These are phyloP conservation scores for Todiramphus chloris DNA, from an alignment of 2,113 vertebrate species.

Conservation along the genomic window DNA sequence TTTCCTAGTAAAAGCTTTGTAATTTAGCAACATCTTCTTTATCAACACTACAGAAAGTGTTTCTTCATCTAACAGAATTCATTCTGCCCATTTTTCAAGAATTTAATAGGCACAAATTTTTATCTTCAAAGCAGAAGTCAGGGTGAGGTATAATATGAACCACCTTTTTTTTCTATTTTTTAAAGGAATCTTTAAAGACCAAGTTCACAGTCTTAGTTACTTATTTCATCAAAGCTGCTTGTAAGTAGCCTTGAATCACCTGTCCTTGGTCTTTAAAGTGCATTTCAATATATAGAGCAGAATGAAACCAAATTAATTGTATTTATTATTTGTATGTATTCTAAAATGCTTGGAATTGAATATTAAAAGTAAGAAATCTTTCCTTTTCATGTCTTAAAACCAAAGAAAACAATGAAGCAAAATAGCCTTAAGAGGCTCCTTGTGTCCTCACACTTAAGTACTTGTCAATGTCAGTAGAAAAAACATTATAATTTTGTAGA, in stretches of 20 bases:
- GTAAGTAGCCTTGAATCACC: not conserved
- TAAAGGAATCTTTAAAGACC: not conserved
- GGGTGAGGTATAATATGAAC: not conserved
- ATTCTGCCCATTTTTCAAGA: not conserved
- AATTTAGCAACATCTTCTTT: not conserved
- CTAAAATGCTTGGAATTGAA: not conserved
- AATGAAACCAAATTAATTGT: not conserved
- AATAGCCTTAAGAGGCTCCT: not conserved
- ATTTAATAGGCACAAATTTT: not conserved
- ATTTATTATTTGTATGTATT: not conserved
- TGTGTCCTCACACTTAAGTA: not conserved
- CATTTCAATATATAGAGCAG: not conserved
- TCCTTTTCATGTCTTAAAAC: not conserved
- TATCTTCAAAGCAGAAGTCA: not conserved
- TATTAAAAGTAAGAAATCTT: not conserved
- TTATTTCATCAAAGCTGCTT: not conserved
- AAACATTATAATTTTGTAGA: not conserved
- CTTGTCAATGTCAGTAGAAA: not conserved
- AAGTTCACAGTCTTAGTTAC: not conserved
- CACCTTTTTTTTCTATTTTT: not conserved
- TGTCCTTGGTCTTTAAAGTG: not conserved
- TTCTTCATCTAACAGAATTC: not conserved
- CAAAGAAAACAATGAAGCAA: not conserved
- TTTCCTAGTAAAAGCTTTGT: not conserved
- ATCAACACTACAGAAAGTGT: not conserved